Evolutionary conservation across 1,140 invertebrate genomes (phyloP).

Genomic region (Dufourea novaeangliae): DNA sequence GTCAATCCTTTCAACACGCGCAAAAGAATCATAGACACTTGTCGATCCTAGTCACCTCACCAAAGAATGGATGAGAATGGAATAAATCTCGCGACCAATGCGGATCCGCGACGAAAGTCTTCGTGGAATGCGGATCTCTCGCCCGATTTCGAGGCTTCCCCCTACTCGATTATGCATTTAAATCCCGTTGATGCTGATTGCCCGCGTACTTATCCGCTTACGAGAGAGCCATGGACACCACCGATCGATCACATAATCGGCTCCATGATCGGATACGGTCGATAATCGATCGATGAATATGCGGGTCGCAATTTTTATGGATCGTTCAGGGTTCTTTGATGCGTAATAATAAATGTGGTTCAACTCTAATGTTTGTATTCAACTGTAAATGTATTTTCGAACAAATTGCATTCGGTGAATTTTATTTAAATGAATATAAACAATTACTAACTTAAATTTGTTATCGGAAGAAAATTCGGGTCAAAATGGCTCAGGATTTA

Average conservation of each 20-base stretch:
- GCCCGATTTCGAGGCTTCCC: not conserved
- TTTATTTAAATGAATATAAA: too few relatives aligned
- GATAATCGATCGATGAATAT: slow-evolving; percentile 14
- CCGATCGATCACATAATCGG: slow-evolving; percentile 8
- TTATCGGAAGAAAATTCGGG: too few relatives aligned
- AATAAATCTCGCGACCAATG: too few relatives aligned
- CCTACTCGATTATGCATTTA: slow-evolving; percentile 8
- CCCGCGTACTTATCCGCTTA: slow-evolving; percentile 2
- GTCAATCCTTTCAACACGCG: too few relatives aligned
- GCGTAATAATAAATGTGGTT: not conserved
- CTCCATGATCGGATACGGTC: not conserved
- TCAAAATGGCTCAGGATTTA: too few relatives aligned
- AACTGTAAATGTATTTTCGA: too few relatives aligned
- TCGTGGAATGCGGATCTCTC: not conserved
- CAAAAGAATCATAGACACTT: too few relatives aligned
- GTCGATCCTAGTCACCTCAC: too few relatives aligned
- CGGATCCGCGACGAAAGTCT: too few relatives aligned
- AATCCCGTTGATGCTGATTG: slow-evolving; percentile 6
- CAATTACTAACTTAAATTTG: too few relatives aligned
- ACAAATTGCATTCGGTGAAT: too few relatives aligned
- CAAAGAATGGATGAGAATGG: too few relatives aligned
- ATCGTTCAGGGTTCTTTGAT: not conserved
- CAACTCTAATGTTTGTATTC: not conserved
- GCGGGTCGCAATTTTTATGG: not conserved
- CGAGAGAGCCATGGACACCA: not conserved